Base-by-base conservation (phyloP, 1,140 invertebrate species). In the Brachionus rotundiformis region DNA sequence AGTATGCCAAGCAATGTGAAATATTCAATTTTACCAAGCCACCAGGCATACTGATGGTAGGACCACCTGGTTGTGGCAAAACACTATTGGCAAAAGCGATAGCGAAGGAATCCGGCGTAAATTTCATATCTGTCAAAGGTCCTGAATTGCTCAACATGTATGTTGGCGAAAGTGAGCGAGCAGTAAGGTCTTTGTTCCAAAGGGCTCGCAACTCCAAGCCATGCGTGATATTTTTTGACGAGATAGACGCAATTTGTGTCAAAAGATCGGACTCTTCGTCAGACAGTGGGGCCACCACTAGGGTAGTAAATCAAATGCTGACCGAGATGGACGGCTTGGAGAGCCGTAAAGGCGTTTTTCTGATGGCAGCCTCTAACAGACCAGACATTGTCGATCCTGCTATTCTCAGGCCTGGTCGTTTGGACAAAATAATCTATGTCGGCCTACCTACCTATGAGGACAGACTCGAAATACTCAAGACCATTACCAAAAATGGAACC, bases 151-250 rank as follows among this genome's bases (percentile, higher is more conserved):
- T 98, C 25, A 98, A 95, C 85, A 98, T 97, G 94, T 99, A 99
- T 89, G 95, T 99, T 36, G 98, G 98, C 83, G 98, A 99, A 88
- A 98, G 95, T 90, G 98, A 99, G 88, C 91, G 94, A 84, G 95
- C 95, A 3, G 95, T 99, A 0, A 89, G 98, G 41, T 92, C 95
- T 25, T 94, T 95, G 85, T 99, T 99, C 86, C 92, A 94, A 85
- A 90, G 96, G 83, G 98, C 96, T 0, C 88, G 93, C 54, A 96
- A 97, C 88, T 98, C 95, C 0, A 91, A 94, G 0, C 98, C 98
- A 0, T 99, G 97, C 88, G 95, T 99, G 11, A 98, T 99, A 86
- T 99, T 99, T 89, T 99, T 99, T 87, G 98, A 99, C 87, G 98
- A 99, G 89, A 91, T 99, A 83, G 98, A 99, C 88, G 94, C 97